These are phyloP conservation scores for Pelodytes ibericus DNA, from an alignment of 2,797 vertebrate species.

Conservation along the genomic window DNA sequence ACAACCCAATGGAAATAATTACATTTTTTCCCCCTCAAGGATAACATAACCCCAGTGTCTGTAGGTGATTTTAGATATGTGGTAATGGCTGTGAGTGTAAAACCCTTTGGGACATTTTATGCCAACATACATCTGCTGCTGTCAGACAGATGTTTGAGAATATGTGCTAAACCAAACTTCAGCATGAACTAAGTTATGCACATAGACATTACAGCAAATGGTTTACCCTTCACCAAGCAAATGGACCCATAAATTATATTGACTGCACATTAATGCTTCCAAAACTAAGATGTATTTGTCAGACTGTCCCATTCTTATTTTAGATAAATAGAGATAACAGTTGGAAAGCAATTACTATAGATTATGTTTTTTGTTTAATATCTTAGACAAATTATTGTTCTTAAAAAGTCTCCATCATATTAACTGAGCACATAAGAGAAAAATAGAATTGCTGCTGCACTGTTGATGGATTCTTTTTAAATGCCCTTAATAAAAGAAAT, in stretches of 20 bases:
- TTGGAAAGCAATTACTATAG: constrained; percentile 48
- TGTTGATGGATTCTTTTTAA: constrained; percentile 17
- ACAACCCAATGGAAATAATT: constrained; percentile 33
- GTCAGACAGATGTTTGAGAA: constrained; percentile 35
- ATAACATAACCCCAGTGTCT: constrained; percentile 20
- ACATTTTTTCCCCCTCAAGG: constrained; percentile 17
- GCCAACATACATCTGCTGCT: constrained; percentile 39
- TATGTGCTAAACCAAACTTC: constrained; percentile 33
- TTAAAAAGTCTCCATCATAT: constrained; percentile 28
- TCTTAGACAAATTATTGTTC: constrained; percentile 26
- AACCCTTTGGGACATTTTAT: constrained; percentile 48
- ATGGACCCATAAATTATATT: constrained; percentile 50
- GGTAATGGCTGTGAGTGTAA: constrained; percentile 33
- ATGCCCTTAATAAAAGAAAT: neutral
- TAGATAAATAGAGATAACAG: constrained; percentile 37
- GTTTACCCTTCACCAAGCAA: constrained; percentile 42
- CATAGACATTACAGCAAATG: constrained; percentile 37
- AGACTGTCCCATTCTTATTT: constrained; percentile 38
- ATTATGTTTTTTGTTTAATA: constrained; percentile 46
- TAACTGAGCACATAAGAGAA: constrained; percentile 24
- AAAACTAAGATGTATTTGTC: constrained; percentile 49
- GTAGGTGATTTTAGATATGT: constrained; percentile 22
- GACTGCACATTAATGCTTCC: constrained; percentile 53
- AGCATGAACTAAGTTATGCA: constrained; percentile 45
- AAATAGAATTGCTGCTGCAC: constrained; percentile 1